Base-by-base conservation (phyloP, 1,140 invertebrate species). In the Tribolium madens region DNA sequence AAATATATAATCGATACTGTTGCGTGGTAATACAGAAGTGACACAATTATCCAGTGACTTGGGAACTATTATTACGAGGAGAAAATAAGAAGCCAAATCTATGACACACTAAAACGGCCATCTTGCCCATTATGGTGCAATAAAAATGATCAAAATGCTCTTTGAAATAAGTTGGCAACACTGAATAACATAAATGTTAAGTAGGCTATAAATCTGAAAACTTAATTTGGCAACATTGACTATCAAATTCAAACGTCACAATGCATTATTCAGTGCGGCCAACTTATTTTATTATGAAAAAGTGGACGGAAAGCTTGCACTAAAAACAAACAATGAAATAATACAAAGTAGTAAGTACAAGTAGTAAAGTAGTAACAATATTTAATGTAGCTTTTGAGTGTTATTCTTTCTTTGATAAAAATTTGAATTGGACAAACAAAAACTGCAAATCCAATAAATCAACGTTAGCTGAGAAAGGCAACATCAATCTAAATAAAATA, bases 401-500 rank as follows among this genome's bases (percentile, higher is more conserved):
- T 26, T 26, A n/a, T n/a, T n/a, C n/a, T 42, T 42, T n/a, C 36
- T 42, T 42, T 42, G 36, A 3, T 31, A 31, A 3, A 31, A n/a
- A 64, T 7, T 5, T 1, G 1, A n/a, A 64, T 33, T 64, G 21
- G 52, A 57, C 52, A 33, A 31, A 64, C 57, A 64, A 31, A 64
- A 64, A 26, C 26, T 64, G 57, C 57, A 64, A 31, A 64, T 6
- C 26, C 68, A 57, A 76, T 76, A 76, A 76, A 76, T 76, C 75
- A 76, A 53, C 52, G 75, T 64, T 64, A 64, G 48, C 18, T 50
- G 74, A 68, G 53, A 75, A 14, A 14, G 73, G 74, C 33, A 15
- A 69, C 74, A 69, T 76, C 64, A 64, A 76, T 76, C 64, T 76
- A 76, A 76, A 76, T 76, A 76, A 76, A 76, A 50, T 52, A 76